phyloP scores from a whole-genome alignment of 2,888 invertebrate species.

The Ctenicera cuprea region DNA sequence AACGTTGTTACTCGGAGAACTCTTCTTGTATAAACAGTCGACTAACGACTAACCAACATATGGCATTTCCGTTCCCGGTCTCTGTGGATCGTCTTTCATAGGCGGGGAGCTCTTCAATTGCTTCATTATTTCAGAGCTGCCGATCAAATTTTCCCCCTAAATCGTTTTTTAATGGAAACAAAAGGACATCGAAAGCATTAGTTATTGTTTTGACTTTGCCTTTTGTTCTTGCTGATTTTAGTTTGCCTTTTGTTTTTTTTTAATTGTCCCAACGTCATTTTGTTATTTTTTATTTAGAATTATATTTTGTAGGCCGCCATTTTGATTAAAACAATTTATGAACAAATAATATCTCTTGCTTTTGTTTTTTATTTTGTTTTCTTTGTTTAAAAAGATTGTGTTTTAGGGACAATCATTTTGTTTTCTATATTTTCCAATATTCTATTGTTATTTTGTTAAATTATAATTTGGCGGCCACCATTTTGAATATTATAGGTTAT shows the following conservation, averaged over 20 bases:
- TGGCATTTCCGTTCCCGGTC: slow-evolving; percentile 26
- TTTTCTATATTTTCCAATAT: too few relatives aligned
- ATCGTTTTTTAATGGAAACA: not conserved
- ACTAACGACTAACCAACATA: not conserved
- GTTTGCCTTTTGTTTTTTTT: not conserved
- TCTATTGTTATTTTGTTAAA: too few relatives aligned
- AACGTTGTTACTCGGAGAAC: not conserved
- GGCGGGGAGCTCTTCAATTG: not conserved
- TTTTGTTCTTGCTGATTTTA: not conserved
- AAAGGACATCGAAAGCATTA: not conserved
- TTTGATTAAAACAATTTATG: too few relatives aligned
- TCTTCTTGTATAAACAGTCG: slow-evolving; percentile 3
- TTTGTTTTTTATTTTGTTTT: too few relatives aligned
- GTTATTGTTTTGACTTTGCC: not conserved
- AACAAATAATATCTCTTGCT: too few relatives aligned
- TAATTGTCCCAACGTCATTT: too few relatives aligned
- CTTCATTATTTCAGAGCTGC: not conserved
- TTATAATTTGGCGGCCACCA: too few relatives aligned
- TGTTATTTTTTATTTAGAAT: too few relatives aligned
- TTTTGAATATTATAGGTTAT: too few relatives aligned
- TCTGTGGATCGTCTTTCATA: slow-evolving; percentile 7
- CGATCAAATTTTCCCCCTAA: not conserved
- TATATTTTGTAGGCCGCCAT: too few relatives aligned
- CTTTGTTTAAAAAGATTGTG: too few relatives aligned
- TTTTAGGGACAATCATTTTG: too few relatives aligned